Percentiles rank a stretch among this genome's conserved stretches.
phyloP scores from a whole-genome alignment of 2,797 vertebrate species.

The Apodemus agrarius region DNA sequence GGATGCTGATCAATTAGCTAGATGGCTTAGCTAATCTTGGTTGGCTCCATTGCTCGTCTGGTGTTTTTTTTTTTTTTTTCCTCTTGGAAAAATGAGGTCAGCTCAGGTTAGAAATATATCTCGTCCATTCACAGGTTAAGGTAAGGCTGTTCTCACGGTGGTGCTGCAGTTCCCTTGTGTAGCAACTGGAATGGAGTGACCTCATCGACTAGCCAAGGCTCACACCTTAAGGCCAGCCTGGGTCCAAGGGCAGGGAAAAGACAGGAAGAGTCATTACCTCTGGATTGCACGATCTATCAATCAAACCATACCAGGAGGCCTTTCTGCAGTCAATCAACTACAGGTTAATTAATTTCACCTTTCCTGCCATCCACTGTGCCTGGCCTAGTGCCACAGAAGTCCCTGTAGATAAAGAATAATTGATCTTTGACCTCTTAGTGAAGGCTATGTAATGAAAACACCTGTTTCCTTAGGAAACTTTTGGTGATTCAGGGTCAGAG shows the following conservation, averaged over 20 bases:
- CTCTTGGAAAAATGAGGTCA: not conserved
- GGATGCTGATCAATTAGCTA: not conserved
- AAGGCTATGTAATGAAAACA: conserved; percentile 38
- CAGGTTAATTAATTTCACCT: conserved; percentile 34
- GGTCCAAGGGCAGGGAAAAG: not conserved
- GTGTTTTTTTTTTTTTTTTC: not conserved
- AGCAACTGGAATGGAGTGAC: not conserved
- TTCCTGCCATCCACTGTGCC: not conserved
- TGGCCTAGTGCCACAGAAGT: not conserved
- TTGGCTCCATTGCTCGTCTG: too few relatives aligned
- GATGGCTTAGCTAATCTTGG: not conserved
- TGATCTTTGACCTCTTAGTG: not conserved
- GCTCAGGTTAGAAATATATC: not conserved
- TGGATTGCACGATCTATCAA: not conserved
- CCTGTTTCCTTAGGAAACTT: conserved; percentile 29
- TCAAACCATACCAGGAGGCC: not conserved
- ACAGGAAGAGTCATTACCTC: not conserved
- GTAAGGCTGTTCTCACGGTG: not conserved
- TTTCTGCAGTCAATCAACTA: conserved; percentile 11
- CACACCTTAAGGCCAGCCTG: not conserved
- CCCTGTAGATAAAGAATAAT: conserved; percentile 23
- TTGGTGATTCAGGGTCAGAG: conserved; percentile 11
- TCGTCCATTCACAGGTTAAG: not conserved
- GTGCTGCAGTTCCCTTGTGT: not conserved
- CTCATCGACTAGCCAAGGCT: not conserved